A percentile compares a stretch with the other conserved stretches of the same genome.
Conservation (phyloP, 2,113 vertebrate genomes). For the Vulpes lagopus region DNA sequence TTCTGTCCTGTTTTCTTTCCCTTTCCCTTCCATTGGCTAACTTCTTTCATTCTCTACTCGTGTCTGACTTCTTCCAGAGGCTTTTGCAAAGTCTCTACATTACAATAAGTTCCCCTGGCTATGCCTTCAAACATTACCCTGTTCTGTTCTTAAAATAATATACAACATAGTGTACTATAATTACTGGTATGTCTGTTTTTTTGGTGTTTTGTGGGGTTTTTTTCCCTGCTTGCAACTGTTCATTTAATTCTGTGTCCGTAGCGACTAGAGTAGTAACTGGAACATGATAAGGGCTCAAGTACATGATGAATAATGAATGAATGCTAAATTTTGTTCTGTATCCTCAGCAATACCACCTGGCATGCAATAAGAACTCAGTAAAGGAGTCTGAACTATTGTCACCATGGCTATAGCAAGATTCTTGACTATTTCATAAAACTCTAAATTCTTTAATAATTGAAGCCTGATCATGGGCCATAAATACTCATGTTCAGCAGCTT, state of each 20-base stretch:
- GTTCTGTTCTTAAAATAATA: background rate
- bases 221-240: background rate
- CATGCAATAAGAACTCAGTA: background rate
- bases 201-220: background rate
- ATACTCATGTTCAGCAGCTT: background rate
- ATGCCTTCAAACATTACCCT: background rate
- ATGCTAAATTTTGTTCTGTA: background rate
- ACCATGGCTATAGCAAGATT: background rate
- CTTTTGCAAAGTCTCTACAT: background rate
- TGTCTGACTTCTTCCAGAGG: background rate
- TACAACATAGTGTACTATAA: no score
- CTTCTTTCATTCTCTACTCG: background rate
- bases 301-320: background rate
- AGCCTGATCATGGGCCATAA: background rate
- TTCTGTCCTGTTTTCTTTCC: background rate
- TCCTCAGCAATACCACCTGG: background rate
- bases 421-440: background rate
- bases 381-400: background rate
- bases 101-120: background rate
- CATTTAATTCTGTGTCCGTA: background rate
- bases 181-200: background rate
- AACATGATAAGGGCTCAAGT: background rate
- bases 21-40: background rate
- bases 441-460: background rate
- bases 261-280: background rate